Percentiles rank a stretch among this genome's conserved stretches.
phyloP scores from a whole-genome alignment of 2,797 vertebrate genomes.

The Rhabdomys pumilio region DNA sequence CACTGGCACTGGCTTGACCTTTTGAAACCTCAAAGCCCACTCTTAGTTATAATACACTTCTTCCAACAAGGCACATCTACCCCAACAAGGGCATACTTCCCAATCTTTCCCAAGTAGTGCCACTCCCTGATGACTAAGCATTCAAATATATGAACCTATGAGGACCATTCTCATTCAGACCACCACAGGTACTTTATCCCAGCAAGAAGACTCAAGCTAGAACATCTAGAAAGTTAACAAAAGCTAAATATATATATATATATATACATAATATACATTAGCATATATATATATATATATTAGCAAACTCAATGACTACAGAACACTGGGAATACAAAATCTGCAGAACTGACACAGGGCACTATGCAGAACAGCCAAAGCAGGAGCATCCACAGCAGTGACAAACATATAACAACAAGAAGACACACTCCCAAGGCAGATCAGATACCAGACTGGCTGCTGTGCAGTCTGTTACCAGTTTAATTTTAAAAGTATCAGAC shows the following conservation, averaged over 20 bases:
- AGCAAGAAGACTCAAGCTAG: not conserved
- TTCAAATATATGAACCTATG: not conserved
- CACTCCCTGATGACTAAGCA: not conserved
- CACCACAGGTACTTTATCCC: not conserved
- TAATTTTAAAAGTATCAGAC: conserved; percentile 37
- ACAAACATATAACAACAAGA: not conserved
- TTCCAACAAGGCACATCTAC: not conserved
- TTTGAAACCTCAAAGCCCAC: not conserved
- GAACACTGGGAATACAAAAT: conserved; percentile 29
- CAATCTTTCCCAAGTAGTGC: not conserved
- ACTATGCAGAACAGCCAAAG: not conserved
- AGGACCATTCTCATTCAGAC: not conserved
- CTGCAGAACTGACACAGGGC: conserved; percentile 4
- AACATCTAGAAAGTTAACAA: not conserved
- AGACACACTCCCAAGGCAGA: not conserved
- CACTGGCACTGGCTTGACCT: not conserved
- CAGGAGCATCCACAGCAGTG: not conserved
- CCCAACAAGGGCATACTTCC: not conserved
- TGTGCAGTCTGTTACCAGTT: not conserved
- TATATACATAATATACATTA: no score
- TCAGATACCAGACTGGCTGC: not conserved
- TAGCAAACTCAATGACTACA: not conserved
- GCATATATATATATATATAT: not conserved
- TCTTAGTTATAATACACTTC: not conserved
- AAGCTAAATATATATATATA: no score